These are phyloP conservation scores for Rhingia rostrata DNA, from an alignment of 2,888 invertebrate genomes.

Conservation along the genomic window DNA sequence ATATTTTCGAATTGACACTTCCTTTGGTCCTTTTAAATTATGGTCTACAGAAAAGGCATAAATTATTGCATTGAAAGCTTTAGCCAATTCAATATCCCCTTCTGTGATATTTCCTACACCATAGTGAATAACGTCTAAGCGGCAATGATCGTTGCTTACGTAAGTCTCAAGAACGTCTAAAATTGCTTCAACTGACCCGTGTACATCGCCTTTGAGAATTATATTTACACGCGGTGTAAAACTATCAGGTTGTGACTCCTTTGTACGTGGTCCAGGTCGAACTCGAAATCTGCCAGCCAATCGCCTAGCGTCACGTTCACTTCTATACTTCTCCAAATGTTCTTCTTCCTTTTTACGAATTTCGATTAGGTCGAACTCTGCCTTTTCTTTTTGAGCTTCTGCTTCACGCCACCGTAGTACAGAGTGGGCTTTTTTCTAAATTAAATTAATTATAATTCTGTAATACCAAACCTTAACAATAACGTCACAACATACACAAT, in stretches of 20 bases:
- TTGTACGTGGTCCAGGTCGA: constrained; percentile 85
- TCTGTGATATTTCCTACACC: constrained; percentile 94
- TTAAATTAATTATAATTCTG: background rate
- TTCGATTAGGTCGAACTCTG: constrained; percentile 85
- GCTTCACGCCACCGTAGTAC: constrained; percentile 87
- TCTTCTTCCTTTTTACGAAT: constrained; percentile 87
- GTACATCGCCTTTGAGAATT: constrained; percentile 93
- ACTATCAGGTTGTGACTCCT: constrained; percentile 84
- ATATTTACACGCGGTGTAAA: constrained; percentile 85
- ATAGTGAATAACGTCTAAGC: constrained; percentile 93
- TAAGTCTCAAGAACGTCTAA: constrained; percentile 95
- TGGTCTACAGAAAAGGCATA: constrained; percentile 94
- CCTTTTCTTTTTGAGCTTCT: constrained; percentile 86
- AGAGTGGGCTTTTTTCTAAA: constrained; percentile 87
- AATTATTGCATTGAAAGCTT: constrained; percentile 89
- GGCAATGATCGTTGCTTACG: constrained; percentile 87
- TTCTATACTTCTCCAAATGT: constrained; percentile 87
- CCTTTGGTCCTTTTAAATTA: constrained; percentile 80
- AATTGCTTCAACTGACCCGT: constrained; percentile 98
- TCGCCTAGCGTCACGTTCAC: constrained; percentile 85
- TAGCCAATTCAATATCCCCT: constrained; percentile 92
- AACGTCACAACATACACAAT: no score
- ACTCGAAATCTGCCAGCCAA: constrained; percentile 85
- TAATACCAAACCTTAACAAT: background rate
- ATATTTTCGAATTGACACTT: constrained; percentile 87